A percentile compares a stretch with the other conserved stretches of the same genome.
These are phyloP conservation scores for Plectropomus leopardus DNA, from an alignment of 2,113 vertebrate genomes.

Conservation along the genomic window DNA sequence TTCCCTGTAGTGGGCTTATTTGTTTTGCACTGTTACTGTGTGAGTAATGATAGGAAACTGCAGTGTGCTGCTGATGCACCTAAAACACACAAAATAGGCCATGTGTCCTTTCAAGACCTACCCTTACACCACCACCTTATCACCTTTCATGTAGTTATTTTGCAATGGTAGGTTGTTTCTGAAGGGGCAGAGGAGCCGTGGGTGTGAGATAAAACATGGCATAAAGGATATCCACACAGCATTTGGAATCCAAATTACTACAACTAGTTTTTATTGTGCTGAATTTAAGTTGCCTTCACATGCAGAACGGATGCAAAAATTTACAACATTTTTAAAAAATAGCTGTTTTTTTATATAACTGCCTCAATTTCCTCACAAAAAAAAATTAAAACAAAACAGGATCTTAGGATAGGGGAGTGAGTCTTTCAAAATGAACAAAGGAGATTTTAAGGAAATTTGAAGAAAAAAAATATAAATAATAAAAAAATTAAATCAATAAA, in stretches of 20 bases:
- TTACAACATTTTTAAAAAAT: too few species aligned
- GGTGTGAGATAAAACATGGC: background rate
- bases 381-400: too few species aligned
- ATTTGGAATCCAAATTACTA: background rate
- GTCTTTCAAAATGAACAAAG: too few species aligned
- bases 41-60: slow-evolving; percentile 33
- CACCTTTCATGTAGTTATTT: too few species aligned
- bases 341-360: too few species aligned
- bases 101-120: slow-evolving; percentile 7
- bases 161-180: too few species aligned
- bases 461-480: too few species aligned
- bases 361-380: too few species aligned
- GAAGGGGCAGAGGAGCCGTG: too few species aligned
- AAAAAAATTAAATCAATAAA: too few species aligned
- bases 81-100: slow-evolving; percentile 14
- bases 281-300: background rate
- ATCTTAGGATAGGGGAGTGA: too few species aligned
- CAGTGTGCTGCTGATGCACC: slow-evolving; percentile 3
- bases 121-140: background rate
- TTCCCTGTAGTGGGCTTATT: slow-evolving; percentile 8
- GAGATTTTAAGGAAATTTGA: too few species aligned
- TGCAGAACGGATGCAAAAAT: background rate
- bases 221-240: slow-evolving; percentile 12
- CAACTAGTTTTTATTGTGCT: background rate
- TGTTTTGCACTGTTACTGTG: slow-evolving; percentile 16